Evolutionary conservation across 2,113 vertebrate species (phyloP).

Genomic region (Albula glossodonta): DNA sequence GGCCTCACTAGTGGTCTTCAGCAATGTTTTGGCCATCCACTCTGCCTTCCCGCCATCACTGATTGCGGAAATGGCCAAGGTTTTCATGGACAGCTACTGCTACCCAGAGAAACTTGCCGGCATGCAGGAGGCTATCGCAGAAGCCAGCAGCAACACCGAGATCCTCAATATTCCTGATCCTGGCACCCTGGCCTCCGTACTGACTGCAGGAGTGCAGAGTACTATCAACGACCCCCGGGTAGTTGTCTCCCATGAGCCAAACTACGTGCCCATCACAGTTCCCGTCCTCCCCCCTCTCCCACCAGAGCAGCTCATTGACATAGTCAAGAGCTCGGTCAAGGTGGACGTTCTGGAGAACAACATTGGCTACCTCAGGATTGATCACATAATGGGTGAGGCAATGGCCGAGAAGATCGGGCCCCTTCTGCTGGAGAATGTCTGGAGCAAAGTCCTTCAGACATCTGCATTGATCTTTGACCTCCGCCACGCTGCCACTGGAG

Average conservation of each 20-base stretch:
- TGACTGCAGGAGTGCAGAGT: constrained; percentile 79
- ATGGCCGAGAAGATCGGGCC: constrained; percentile 76
- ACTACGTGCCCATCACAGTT: constrained; percentile 46
- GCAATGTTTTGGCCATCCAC: constrained; percentile 52
- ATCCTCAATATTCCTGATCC: constrained; percentile 84
- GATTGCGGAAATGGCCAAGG: constrained; percentile 83
- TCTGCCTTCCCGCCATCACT: constrained; percentile 74
- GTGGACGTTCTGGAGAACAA: constrained; percentile 82
- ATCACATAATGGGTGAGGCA: constrained; percentile 83
- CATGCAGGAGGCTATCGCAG: constrained; percentile 83
- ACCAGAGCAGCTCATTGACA: constrained; percentile 74
- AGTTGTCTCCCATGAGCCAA: constrained; percentile 81
- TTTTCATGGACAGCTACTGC: constrained; percentile 90
- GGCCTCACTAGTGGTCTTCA: constrained; percentile 51
- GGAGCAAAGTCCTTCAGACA: constrained; percentile 81
- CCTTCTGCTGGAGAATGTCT: constrained; percentile 80
- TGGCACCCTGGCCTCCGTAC: constrained; percentile 71
- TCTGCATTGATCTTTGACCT: constrained; percentile 89
- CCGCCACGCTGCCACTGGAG: constrained; percentile 77
- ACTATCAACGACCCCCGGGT: constrained; percentile 82
- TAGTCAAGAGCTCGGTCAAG: constrained; percentile 74
- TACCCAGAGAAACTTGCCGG: constrained; percentile 86
- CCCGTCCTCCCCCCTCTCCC: constrained; percentile 62
- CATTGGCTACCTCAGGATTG: constrained; percentile 86
- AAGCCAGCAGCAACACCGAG: constrained; percentile 77